These are phyloP conservation scores for Mirza zaza DNA, from an alignment of 2,113 vertebrate genomes.

Conservation along the genomic window DNA sequence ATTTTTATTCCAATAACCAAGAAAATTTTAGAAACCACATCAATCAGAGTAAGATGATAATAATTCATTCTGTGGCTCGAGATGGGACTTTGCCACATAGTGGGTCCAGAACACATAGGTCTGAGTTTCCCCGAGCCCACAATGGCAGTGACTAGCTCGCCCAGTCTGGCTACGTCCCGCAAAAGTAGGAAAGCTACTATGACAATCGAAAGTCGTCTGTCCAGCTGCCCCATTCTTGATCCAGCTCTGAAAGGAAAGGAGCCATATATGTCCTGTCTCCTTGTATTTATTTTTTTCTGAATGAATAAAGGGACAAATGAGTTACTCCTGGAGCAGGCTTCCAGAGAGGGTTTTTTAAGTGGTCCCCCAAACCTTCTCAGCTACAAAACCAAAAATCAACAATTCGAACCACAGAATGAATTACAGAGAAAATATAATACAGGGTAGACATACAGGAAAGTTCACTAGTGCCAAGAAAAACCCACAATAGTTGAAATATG, in stretches of 20 bases:
- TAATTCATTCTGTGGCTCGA: neutral
- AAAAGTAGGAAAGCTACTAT: no score
- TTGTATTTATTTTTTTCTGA: neutral
- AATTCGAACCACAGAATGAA: neutral
- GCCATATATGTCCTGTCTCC: neutral
- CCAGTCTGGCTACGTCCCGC: neutral
- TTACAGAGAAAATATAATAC: neutral
- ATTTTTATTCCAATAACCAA: neutral
- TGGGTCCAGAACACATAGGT: neutral
- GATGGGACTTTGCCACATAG: neutral
- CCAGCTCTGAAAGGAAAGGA: neutral
- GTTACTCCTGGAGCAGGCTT: no score
- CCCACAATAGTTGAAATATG: neutral
- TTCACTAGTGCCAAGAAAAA: neutral
- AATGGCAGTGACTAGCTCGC: rapidly evolving
- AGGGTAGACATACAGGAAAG: neutral
- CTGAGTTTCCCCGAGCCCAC: neutral
- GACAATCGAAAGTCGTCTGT: neutral
- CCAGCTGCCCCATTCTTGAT: neutral
- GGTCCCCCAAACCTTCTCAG: neutral
- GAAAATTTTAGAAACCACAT: neutral
- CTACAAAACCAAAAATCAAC: neutral
- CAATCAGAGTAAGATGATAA: neutral
- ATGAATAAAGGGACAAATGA: neutral
- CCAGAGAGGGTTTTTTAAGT: no score